These are phyloP conservation scores for Vanacampus margaritifer DNA, from an alignment of 2,113 vertebrate genomes.

Conservation along the genomic window DNA sequence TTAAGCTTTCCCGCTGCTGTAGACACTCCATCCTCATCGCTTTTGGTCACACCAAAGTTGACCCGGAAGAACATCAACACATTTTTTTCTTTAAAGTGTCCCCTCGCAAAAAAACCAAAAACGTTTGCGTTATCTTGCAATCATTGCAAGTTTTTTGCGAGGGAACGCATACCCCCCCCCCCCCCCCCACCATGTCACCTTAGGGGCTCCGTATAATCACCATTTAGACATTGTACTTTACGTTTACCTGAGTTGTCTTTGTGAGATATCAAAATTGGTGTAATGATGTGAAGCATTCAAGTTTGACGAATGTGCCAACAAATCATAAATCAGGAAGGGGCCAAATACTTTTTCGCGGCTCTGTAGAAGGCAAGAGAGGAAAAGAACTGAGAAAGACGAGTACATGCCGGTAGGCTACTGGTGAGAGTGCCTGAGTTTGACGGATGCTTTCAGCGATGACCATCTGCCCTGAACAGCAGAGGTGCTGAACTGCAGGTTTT, in stretches of 20 bases:
- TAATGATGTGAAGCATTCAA: not conserved
- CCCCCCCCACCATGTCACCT: too few species aligned
- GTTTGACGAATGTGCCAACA: not conserved
- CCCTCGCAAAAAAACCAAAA: too few species aligned
- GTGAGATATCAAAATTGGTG: not conserved
- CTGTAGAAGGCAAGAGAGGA: constrained; percentile 3
- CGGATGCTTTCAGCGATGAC: constrained; percentile 75
- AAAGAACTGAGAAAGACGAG: constrained; percentile 37
- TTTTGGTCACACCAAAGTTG: too few species aligned
- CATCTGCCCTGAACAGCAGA: constrained; percentile 77
- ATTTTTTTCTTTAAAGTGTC: too few species aligned
- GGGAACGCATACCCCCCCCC: too few species aligned
- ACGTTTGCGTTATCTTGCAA: too few species aligned
- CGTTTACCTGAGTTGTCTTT: not conserved
- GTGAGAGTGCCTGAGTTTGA: constrained; percentile 69
- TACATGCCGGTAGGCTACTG: constrained; percentile 47
- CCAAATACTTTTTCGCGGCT: not conserved
- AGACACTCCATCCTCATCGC: too few species aligned
- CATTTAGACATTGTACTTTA: too few species aligned
- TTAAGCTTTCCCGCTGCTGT: too few species aligned
- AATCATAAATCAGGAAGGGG: not conserved
- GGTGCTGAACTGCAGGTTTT: constrained; percentile 76
- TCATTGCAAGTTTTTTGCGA: too few species aligned
- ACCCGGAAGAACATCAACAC: too few species aligned
- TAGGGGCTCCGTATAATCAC: too few species aligned